Evolutionary conservation across 2,797 vertebrate genomes (phyloP).

Genomic region (Halcyon leucocephala): DNA sequence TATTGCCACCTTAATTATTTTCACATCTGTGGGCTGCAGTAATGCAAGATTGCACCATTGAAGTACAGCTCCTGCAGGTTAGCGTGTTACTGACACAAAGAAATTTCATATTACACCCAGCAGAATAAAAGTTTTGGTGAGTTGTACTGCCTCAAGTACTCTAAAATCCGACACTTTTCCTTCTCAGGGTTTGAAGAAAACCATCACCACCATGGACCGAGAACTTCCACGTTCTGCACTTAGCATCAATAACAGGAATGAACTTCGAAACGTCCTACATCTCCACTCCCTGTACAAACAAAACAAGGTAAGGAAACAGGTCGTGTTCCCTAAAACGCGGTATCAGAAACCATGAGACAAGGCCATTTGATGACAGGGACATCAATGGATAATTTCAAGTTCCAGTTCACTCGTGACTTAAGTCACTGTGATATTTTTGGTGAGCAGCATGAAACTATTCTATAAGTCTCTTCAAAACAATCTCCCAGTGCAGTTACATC

Average conservation of each 20-base stretch:
- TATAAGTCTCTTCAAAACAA: not conserved
- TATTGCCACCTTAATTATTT: not conserved
- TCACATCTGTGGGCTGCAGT: not conserved
- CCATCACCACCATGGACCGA: conserved; percentile 88
- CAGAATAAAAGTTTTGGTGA: not conserved
- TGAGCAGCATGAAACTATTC: not conserved
- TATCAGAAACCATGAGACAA: not conserved
- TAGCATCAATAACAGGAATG: conserved; percentile 91
- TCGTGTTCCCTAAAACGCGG: accelerated
- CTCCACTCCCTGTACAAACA: conserved; percentile 87
- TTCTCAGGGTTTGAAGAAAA: conserved; percentile 88
- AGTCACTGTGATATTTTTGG: not conserved
- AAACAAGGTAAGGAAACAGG: conserved; percentile 84
- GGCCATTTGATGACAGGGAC: not conserved
- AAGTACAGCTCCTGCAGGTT: not conserved
- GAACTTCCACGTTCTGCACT: conserved; percentile 88
- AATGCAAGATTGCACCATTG: not conserved
- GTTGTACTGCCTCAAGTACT: not conserved
- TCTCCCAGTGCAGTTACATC: not conserved
- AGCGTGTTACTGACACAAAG: not conserved
- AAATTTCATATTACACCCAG: not conserved
- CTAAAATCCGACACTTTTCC: not conserved
- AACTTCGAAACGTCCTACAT: conserved; percentile 86
- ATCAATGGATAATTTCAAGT: not conserved
- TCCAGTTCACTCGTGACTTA: not conserved